A percentile compares a stretch with the other conserved stretches of the same genome.
These are phyloP conservation scores for Ariopsis seemanni DNA, from an alignment of 2,113 vertebrate genomes.

Conservation along the genomic window DNA sequence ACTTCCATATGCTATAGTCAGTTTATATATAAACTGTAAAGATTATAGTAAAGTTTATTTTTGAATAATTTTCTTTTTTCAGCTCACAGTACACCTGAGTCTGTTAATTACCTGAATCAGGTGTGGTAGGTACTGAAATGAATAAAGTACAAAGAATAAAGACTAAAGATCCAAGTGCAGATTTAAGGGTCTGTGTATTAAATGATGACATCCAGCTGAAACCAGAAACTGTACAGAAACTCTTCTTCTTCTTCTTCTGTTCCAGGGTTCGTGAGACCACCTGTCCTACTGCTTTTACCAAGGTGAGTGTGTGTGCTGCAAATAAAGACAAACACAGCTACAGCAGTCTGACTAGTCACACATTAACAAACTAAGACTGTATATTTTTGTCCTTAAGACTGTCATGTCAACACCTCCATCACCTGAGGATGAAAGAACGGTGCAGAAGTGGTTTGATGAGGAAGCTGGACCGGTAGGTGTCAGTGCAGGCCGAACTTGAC, in stretches of 20 bases:
- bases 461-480: conserved; percentile 65
- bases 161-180: background rate
- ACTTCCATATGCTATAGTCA: background rate
- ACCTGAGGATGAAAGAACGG: conserved; percentile 59
- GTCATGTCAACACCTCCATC: conserved; percentile 63
- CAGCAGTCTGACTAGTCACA: background rate
- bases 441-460: conserved; percentile 67
- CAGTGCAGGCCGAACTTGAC: background rate
- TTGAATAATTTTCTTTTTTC: background rate
- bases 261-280: conserved; percentile 67
- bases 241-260: conserved; percentile 30
- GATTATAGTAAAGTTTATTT: background rate
- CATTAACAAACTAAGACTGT: conserved; percentile 6
- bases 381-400: conserved; percentile 55
- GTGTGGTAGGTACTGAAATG: background rate
- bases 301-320: conserved; percentile 56
- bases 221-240: background rate
- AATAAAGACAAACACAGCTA: background rate
- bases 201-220: background rate
- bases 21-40: background rate
- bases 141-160: background rate
- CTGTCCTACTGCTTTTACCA: conserved; percentile 64
- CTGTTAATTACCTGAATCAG: background rate
- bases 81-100: background rate
- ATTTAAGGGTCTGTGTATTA: background rate